Base-by-base conservation (phyloP, 2,797 vertebrate genomes). In the Peromyscus aztecus region DNA sequence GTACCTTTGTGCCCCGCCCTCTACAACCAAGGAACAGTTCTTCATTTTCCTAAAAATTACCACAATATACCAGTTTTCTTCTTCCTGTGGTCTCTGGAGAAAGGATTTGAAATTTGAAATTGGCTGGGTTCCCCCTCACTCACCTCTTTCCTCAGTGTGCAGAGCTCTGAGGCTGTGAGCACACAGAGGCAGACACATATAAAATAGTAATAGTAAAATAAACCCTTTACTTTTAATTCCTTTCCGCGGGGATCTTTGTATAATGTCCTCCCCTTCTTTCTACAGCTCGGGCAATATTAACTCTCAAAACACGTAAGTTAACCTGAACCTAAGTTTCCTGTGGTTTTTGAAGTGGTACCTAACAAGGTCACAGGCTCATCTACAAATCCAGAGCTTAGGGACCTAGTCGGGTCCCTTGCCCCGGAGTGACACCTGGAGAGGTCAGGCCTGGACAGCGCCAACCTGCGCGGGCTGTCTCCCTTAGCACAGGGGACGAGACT, bases 21-120 rank as follows among this genome's bases (percentile, higher is more conserved):
- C 87, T 92, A 43, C 40, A 11, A 83, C 29, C 46, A 83, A 83
- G 80, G 23, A 63, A 19, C 11, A 65, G 55, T 73, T 97, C 92
- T 86, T 90, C 78, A 81, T 91, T 91, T 97, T 96, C 83, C 86
- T 82, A 87, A 78, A 95, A 95, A 89, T 78, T 76, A 40, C 80
- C 75, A 88, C n/a, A 93, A 37, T 43, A n/a, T 27, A 75, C 85
- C 71, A 73, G 4, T 80, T 37, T 43, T 82, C 84, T 27, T 73
- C 69, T 85, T 82, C 31, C 93, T 89, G 73, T 46, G 71, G 34
- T 78, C 89, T 86, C 73, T 90, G 88, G 24, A 73, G 73, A 31
- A 87, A 63, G 83, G 19, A 59, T 73, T 49, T 65, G 27, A 49
- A 40, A 77, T 80, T 78, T 82, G 46, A 90, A 84, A 88, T 0